phyloP scores from a whole-genome alignment of 1,140 invertebrate genomes.

The Eumaeus atala region DNA sequence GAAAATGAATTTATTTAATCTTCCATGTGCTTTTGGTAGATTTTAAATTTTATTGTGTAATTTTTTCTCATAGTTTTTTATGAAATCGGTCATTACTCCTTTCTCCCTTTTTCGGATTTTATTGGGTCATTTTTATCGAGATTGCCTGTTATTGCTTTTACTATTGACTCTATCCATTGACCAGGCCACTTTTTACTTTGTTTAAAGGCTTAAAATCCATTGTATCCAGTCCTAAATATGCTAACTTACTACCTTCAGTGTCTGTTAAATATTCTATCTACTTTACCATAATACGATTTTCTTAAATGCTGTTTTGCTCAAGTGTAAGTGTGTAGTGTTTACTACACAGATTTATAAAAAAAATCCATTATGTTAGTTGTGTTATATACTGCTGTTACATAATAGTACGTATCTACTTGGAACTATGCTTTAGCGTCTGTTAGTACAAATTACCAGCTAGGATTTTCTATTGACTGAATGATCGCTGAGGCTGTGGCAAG shows the following conservation, averaged over 20 bases:
- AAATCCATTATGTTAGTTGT: conserved; percentile 20
- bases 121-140: conserved; percentile 22
- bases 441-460: conserved; percentile 25
- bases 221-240: conserved; percentile 25
- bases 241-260: conserved; percentile 30
- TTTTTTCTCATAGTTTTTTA: background rate
- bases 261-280: conserved; percentile 28
- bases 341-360: conserved; percentile 23
- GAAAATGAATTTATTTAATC: background rate
- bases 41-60: background rate
- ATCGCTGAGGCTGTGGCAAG: conserved; percentile 23
- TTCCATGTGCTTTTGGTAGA: background rate
- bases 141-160: conserved; percentile 27
- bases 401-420: conserved; percentile 23
- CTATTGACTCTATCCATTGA: conserved; percentile 22
- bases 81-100: conserved; percentile 13
- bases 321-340: conserved; percentile 26
- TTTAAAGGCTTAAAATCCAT: conserved; percentile 19
- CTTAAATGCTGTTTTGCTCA: background rate
- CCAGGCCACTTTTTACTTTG: conserved; percentile 21
- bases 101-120: conserved; percentile 21
- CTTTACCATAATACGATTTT: conserved; percentile 5
- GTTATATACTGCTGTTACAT: conserved; percentile 25
- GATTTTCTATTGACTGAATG: conserved; percentile 28
- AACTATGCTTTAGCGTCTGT: conserved; percentile 24